A percentile compares a stretch with the other conserved stretches of the same genome.
phyloP scores from a whole-genome alignment of 2,797 vertebrate species.

The Paramormyrops hopkinsi region DNA sequence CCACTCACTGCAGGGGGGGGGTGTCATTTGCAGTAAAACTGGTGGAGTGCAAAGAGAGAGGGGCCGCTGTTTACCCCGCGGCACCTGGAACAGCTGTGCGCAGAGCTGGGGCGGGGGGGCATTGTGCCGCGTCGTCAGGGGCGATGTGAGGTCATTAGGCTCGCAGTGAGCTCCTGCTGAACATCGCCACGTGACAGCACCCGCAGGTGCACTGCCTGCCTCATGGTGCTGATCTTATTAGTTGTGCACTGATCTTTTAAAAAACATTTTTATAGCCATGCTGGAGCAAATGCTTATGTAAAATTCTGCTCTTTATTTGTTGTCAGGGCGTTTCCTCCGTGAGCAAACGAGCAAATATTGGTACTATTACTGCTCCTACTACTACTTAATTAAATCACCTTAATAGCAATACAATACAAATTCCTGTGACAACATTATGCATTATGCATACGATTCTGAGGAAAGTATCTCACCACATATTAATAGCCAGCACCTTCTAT shows the following conservation, averaged over 20 bases:
- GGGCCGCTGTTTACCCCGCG: conserved; percentile 17
- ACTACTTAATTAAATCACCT: not conserved
- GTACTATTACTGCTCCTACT: conserved; percentile 30
- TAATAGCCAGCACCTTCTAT: not conserved
- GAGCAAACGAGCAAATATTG: conserved; percentile 38
- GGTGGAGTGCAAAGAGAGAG: conserved; percentile 7
- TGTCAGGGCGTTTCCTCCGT: conserved; percentile 30
- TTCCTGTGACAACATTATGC: not conserved
- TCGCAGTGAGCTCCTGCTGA: conserved; percentile 39
- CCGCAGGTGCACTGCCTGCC: conserved; percentile 11
- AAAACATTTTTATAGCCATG: not conserved
- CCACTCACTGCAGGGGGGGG: not conserved
- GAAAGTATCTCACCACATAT: not conserved
- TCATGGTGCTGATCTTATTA: not conserved
- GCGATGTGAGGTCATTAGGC: conserved; percentile 38
- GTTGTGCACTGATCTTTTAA: not conserved
- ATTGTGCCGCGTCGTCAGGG: conserved; percentile 27
- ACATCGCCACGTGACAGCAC: conserved; percentile 34
- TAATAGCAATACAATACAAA: not conserved
- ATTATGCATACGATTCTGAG: not conserved
- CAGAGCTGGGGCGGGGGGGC: conserved; percentile 1
- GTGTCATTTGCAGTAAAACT: conserved; percentile 29
- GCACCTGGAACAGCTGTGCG: conserved; percentile 29
- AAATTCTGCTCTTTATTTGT: not conserved
- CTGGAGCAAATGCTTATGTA: not conserved